Conservation (phyloP, 2,888 invertebrate species). For the Diaphora mendica region DNA sequence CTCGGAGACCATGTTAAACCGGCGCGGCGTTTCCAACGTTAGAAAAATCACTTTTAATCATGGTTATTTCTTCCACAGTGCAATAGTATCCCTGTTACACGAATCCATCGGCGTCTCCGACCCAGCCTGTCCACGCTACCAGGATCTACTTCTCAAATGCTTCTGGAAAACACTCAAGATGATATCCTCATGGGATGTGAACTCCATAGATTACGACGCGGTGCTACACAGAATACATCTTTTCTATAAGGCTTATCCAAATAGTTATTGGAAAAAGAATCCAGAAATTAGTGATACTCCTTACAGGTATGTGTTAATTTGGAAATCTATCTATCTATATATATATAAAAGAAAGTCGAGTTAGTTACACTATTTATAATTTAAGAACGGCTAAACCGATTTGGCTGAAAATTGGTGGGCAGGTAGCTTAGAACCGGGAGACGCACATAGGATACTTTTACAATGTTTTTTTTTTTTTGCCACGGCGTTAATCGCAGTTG, state of each 20-base stretch:
- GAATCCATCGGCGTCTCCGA: slow-evolving; percentile 91
- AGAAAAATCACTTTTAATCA: too few relatives aligned
- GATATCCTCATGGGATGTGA: slow-evolving; percentile 92
- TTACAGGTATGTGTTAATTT: slow-evolving; percentile 78
- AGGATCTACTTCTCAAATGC: slow-evolving; percentile 96
- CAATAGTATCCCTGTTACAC: slow-evolving; percentile 94
- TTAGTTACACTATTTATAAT: too few relatives aligned
- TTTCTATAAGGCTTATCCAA: slow-evolving; percentile 95
- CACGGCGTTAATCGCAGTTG: too few relatives aligned
- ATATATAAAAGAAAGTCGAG: too few relatives aligned
- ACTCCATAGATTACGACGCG: slow-evolving; percentile 91
- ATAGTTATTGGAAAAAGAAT: slow-evolving; percentile 94
- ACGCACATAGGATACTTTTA: too few relatives aligned
- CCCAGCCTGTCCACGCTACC: slow-evolving; percentile 88
- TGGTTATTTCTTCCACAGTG: slow-evolving; percentile 85
- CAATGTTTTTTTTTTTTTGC: too few relatives aligned
- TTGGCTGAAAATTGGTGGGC: too few relatives aligned
- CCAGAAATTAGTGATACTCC: slow-evolving; percentile 93
- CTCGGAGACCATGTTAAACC: too few relatives aligned
- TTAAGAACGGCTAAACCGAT: too few relatives aligned
- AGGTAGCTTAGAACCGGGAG: too few relatives aligned
- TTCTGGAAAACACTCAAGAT: slow-evolving; percentile 97
- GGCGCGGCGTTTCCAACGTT: too few relatives aligned
- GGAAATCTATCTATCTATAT: too few relatives aligned
- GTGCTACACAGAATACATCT: slow-evolving; percentile 94